phyloP scores from a whole-genome alignment of 2,888 invertebrate genomes.

The Argyresthia goedartella region DNA sequence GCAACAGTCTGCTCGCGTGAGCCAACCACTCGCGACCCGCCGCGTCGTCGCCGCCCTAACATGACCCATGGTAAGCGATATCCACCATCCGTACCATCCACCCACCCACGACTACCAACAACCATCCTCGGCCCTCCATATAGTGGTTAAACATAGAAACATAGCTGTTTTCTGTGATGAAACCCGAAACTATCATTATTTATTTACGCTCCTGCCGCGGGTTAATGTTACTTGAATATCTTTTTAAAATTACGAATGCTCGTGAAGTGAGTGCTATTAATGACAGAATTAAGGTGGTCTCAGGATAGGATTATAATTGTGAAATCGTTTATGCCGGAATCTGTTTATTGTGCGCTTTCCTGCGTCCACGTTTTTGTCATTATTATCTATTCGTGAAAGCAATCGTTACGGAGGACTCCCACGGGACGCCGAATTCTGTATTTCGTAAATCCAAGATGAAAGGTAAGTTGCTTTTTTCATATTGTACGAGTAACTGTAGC shows the following conservation, averaged over 20 bases:
- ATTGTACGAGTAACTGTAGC: too few species aligned
- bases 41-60: conserved; percentile 37
- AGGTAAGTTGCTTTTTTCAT: too few species aligned
- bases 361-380: too few species aligned
- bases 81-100: conserved; percentile 8
- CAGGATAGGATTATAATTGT: too few species aligned
- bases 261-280: background rate
- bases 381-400: too few species aligned
- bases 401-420: too few species aligned
- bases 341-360: too few species aligned
- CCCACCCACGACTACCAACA: background rate
- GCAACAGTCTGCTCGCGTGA: conserved; percentile 67
- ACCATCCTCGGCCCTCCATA: conserved; percentile 13
- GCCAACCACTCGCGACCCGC: conserved; percentile 43
- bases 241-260: background rate
- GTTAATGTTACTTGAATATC: conserved; percentile 23
- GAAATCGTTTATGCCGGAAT: too few species aligned
- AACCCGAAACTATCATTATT: conserved; percentile 40
- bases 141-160: background rate
- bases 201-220: conserved; percentile 38
- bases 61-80: conserved; percentile 59
- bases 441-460: too few species aligned
- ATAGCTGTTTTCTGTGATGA: conserved; percentile 43
- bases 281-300: too few species aligned
- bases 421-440: too few species aligned